Evolutionary conservation across 1,140 invertebrate species (phyloP).

Genomic region (Drosophila tropicalis): DNA sequence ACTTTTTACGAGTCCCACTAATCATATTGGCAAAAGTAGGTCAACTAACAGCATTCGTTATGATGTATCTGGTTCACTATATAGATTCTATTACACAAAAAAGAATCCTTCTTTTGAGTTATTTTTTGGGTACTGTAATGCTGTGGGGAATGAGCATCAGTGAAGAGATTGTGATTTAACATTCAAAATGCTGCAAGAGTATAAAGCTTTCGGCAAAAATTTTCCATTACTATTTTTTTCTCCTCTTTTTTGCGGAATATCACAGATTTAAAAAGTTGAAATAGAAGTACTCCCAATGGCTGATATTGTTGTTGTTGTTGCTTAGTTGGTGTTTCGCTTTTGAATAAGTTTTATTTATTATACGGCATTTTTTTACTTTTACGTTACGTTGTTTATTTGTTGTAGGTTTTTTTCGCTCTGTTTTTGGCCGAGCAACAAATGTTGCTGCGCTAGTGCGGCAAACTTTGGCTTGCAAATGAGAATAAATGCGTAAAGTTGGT

Average conservation of each 20-base stretch:
- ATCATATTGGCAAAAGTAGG: neutral
- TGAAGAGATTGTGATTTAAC: neutral
- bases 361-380: neutral
- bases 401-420: slow-evolving; percentile 15
- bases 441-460: slow-evolving; percentile 36
- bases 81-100: neutral
- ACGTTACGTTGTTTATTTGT: neutral
- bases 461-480: slow-evolving; percentile 55
- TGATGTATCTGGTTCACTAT: neutral
- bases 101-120: neutral
- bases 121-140: neutral
- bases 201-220: neutral
- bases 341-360: slow-evolving; percentile 4
- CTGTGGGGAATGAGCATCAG: neutral
- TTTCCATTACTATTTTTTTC: neutral
- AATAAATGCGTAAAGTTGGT: slow-evolving; percentile 62
- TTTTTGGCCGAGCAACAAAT: slow-evolving; percentile 22
- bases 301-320: slow-evolving; percentile 1
- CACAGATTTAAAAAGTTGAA: slow-evolving; percentile 8
- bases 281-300: neutral
- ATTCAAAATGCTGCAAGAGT: neutral
- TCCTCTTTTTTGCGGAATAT: neutral
- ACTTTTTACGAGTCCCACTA: too few relatives aligned
- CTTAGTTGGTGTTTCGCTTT: neutral
- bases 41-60: neutral